These are phyloP conservation scores for Disparrhopalites patrizii DNA, from an alignment of 2,888 invertebrate species.

Conservation along the genomic window DNA sequence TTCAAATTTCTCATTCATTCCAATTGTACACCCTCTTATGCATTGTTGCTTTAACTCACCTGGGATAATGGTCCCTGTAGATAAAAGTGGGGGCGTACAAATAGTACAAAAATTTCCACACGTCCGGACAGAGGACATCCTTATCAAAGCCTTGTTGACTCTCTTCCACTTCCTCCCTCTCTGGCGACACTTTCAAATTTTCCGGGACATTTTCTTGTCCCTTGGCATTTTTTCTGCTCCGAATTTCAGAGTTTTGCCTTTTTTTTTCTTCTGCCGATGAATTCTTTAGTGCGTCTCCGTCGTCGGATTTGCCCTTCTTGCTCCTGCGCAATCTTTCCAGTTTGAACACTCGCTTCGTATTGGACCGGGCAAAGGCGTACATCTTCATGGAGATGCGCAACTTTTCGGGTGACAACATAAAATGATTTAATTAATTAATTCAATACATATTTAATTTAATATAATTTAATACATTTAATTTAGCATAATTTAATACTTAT, in stretches of 20 bases:
- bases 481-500: not conserved
- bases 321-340: not conserved
- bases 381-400: constrained; percentile 31
- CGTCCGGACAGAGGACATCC: constrained; percentile 7
- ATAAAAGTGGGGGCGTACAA: constrained; percentile 81
- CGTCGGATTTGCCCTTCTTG: not conserved
- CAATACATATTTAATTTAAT: not conserved
- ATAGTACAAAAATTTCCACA: constrained; percentile 68
- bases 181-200: too few relatives aligned
- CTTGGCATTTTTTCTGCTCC: too few relatives aligned
- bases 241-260: too few relatives aligned
- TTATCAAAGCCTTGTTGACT: not conserved
- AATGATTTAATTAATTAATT: constrained; percentile 3
- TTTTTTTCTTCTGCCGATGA: too few relatives aligned
- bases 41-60: constrained; percentile 54
- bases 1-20: not conserved
- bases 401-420: too few relatives aligned
- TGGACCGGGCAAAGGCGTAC: constrained; percentile 29
- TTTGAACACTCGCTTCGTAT: constrained; percentile 17
- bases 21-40: not conserved
- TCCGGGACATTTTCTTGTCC: too few relatives aligned
- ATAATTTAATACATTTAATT: not conserved
- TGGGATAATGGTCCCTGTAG: constrained; percentile 78
- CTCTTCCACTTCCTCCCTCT: not conserved
- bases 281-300: too few relatives aligned